A percentile compares a stretch with the other conserved stretches of the same genome.
phyloP scores from a whole-genome alignment of 2,797 vertebrate genomes.

The Loriculus beryllinus region DNA sequence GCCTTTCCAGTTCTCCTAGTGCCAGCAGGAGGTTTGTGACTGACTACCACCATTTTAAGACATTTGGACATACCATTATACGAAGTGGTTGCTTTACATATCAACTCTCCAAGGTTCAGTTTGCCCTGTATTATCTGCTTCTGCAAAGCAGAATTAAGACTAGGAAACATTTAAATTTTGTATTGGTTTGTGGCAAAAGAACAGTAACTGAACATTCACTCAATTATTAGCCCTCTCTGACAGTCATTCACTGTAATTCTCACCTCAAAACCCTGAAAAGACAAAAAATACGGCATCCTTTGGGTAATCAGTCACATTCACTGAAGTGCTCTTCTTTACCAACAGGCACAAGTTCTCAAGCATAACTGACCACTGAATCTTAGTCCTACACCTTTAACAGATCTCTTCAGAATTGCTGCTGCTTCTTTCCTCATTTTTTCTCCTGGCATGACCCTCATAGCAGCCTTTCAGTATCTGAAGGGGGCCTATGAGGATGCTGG shows the following conservation, averaged over 20 bases:
- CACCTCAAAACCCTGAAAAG: not conserved
- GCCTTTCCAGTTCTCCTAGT: not conserved
- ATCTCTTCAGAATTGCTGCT: not conserved
- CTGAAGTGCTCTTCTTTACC: not conserved
- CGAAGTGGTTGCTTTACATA: not conserved
- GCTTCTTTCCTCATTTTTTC: not conserved
- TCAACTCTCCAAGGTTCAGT: not conserved
- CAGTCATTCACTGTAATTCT: not conserved
- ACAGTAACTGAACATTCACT: not conserved
- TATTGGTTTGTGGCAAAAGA: not conserved
- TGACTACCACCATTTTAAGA: not conserved
- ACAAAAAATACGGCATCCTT: accelerated
- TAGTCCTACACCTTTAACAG: not conserved
- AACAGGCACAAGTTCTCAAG: not conserved
- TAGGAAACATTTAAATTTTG: not conserved
- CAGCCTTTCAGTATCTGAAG: no score
- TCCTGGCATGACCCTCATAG: not conserved
- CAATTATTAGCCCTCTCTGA: not conserved
- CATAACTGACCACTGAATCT: not conserved
- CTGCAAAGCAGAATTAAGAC: not conserved
- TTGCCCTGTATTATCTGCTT: not conserved
- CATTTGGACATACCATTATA: not conserved
- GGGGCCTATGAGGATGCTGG: no score
- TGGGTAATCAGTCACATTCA: not conserved
- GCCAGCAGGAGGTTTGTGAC: not conserved